A percentile compares a stretch with the other conserved stretches of the same genome.
phyloP scores from a whole-genome alignment of 92 coral and sea anemone genomes.

The Porites cylindrica region DNA sequence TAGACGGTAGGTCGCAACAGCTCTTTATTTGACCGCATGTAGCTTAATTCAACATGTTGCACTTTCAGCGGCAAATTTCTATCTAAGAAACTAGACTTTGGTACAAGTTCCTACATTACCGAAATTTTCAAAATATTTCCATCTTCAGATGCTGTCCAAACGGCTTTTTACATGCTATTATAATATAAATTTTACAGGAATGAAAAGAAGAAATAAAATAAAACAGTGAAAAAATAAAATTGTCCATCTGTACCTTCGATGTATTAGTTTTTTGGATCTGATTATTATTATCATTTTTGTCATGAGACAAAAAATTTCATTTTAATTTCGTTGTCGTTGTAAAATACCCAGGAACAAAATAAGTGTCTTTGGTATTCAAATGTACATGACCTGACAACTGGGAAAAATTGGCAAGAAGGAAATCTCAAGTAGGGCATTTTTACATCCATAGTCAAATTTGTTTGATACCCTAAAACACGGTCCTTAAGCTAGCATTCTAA shows the following conservation, averaged over 20 bases:
- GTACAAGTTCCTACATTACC: too few relatives aligned
- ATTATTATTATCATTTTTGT: too few relatives aligned
- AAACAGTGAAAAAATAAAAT: background rate
- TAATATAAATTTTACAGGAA: constrained; percentile 1
- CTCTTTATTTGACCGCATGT: too few relatives aligned
- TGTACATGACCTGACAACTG: background rate
- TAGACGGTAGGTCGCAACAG: too few relatives aligned
- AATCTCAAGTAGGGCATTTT: background rate
- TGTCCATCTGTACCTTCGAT: too few relatives aligned
- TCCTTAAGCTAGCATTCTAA: too few relatives aligned
- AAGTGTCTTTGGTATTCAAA: background rate
- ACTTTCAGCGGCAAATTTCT: too few relatives aligned
- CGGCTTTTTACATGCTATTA: constrained; percentile 26
- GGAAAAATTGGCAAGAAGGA: background rate
- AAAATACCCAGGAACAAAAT: background rate
- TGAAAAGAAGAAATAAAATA: constrained; percentile 4
- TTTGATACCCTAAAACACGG: too few relatives aligned
- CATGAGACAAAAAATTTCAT: too few relatives aligned
- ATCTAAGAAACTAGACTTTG: too few relatives aligned
- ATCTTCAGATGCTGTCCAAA: background rate
- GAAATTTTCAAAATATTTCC: constrained; percentile 7
- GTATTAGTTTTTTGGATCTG: too few relatives aligned
- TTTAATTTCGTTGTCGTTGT: background rate
- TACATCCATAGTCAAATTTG: background rate
- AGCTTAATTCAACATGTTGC: too few relatives aligned